These are phyloP conservation scores for Gallinago nigripennis DNA, from an alignment of 2,797 vertebrate genomes.

Conservation along the genomic window DNA sequence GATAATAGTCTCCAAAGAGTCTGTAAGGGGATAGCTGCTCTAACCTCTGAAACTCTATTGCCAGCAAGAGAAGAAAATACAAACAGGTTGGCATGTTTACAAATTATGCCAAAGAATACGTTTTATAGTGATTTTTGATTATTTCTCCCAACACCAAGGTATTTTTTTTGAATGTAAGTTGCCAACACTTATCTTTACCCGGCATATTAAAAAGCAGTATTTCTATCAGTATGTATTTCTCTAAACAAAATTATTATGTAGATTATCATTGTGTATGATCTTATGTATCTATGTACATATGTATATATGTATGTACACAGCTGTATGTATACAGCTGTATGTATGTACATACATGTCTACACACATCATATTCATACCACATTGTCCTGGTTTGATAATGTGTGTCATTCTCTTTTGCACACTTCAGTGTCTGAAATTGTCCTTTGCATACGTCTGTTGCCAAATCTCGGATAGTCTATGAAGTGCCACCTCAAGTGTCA, in stretches of 20 bases:
- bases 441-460: rapidly evolving
- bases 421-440: background rate
- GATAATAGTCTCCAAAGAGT: background rate
- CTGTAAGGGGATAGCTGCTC: background rate
- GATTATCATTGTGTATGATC: background rate
- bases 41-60: background rate
- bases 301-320: background rate
- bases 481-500: background rate
- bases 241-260: background rate
- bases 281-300: background rate
- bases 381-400: no score
- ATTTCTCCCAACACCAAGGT: background rate
- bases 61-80: background rate
- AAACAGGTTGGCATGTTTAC: background rate
- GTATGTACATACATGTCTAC: background rate
- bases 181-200: background rate
- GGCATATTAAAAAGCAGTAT: background rate
- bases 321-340: no score
- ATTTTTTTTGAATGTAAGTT: background rate
- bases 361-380: background rate
- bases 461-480: background rate
- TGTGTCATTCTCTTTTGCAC: background rate
- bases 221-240: background rate
- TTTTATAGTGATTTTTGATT: background rate
- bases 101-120: background rate